Evolutionary conservation across 2,113 vertebrate genomes (phyloP), one percentile per base, ranked within the genome.

Genomic region (Anoura caudifer): DNA sequence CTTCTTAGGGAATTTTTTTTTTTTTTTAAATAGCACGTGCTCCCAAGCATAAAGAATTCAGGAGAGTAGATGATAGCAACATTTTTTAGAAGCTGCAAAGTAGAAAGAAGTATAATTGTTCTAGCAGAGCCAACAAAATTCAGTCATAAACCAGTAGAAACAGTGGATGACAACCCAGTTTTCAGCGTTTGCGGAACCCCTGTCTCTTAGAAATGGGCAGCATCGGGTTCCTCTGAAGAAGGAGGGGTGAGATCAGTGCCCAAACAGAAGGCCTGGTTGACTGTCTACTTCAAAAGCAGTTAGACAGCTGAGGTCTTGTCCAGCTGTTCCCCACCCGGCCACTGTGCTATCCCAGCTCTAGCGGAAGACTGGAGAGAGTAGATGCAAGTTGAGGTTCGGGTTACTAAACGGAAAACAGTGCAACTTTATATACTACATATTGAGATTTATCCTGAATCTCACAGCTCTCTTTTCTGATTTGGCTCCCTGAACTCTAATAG

Each of bases 251-350:
- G 83, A 24, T 54, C 70, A 33, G 75, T 94, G 50, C 11, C 19
- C 50, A 69, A 5, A 84, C 3, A 65, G 80, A 59, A 84, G 36
- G 36, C 47, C n/a, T 84, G 13, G n/a, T 84, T 84, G 70, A 92
- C 65, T 85, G 8, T 84, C 38, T 83, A 11, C 88, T 94, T 95
- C n/a, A 85, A 45, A 93, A 87, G 24, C n/a, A 87, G 17, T 84
- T 89, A 69, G 31, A 52, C 14, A 79, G 4, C 22, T 41, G 86
- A 76, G 70, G 75, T 26, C 31, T 93, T 41, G 33, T 9, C 19
- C 5, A 77, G 16, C 36, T 56, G 59, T 24, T 67, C 17, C 31
- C 52, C 3, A 65, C 12, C 38, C 50, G 56, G 67, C 36, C 54
- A n/a, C 65, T 69, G 28, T 15, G 59, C 43, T 52, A 9, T 63